Percentiles rank a stretch among this genome's conserved stretches.
Evolutionary conservation across 2,113 vertebrate species (phyloP).

Genomic region (Pyrgilauda ruficollis): DNA sequence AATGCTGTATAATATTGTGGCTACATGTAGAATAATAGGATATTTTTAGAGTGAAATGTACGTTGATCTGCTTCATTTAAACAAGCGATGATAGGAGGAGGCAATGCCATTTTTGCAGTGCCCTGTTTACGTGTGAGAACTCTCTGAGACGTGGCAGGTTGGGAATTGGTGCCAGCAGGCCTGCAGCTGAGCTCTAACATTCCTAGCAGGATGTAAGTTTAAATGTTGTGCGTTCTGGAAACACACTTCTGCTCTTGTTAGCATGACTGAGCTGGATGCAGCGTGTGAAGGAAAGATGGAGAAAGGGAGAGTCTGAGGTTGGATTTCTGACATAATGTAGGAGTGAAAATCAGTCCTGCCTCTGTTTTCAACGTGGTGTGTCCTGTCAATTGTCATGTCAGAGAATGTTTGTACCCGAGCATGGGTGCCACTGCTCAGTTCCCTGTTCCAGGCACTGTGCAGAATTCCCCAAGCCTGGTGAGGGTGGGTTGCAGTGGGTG

Average conservation of each 20-base stretch:
- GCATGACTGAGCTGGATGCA: neutral
- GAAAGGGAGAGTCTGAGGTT: neutral
- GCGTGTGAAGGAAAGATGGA: neutral
- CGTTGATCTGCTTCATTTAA: neutral
- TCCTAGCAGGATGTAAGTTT: neutral
- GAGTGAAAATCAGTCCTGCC: neutral
- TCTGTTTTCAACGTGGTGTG: neutral
- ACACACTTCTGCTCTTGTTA: neutral
- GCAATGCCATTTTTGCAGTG: neutral
- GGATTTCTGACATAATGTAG: neutral
- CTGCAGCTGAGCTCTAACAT: neutral
- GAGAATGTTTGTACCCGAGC: neutral
- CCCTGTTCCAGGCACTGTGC: neutral
- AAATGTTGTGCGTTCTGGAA: neutral
- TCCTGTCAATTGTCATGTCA: neutral
- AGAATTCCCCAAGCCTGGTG: neutral
- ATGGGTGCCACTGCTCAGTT: neutral
- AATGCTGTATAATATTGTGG: neutral
- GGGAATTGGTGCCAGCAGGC: neutral
- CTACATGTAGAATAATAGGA: neutral
- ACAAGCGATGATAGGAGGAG: neutral
- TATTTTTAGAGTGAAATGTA: neutral
- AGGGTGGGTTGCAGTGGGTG: neutral
- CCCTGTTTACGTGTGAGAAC: fast-evolving
- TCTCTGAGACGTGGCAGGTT: neutral